Evolutionary conservation across 2,888 invertebrate species (phyloP).

Genomic region (Quadriops clusia): DNA sequence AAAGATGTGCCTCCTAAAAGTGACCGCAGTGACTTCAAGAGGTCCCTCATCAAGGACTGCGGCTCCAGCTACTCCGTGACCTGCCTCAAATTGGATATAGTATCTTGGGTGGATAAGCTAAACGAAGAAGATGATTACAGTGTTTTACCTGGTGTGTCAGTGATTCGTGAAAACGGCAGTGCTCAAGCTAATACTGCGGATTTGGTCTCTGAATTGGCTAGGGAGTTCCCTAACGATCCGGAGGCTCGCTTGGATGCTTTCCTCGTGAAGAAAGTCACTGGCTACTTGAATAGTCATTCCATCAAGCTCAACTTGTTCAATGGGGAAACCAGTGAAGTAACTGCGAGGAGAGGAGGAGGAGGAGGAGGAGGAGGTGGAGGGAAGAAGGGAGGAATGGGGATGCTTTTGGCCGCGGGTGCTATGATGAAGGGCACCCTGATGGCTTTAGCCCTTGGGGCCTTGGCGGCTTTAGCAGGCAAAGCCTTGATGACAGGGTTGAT

Average conservation of each 20-base stretch:
- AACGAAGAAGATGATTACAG: conserved; percentile 57
- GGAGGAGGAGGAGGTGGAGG: conserved; percentile 35
- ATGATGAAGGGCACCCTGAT: conserved; percentile 58
- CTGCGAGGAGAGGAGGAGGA: conserved; percentile 37
- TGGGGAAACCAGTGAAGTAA: conserved; percentile 39
- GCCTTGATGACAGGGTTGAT: conserved; percentile 72
- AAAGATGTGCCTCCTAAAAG: conserved; percentile 15
- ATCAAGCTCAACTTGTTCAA: conserved; percentile 60
- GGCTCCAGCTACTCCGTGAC: conserved; percentile 52
- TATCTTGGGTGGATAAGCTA: conserved; percentile 63
- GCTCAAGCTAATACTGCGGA: conserved; percentile 47
- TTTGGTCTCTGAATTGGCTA: conserved; percentile 61
- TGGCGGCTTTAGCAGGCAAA: conserved; percentile 71
- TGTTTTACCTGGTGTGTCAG: conserved; percentile 61
- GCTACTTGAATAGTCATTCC: conserved; percentile 60
- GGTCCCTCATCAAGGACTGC: conserved; percentile 41
- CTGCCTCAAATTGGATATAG: conserved; percentile 67
- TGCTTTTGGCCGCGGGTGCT: conserved; percentile 39
- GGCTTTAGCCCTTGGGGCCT: conserved; percentile 58
- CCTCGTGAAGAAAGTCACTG: conserved; percentile 56
- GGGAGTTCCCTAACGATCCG: conserved; percentile 63
- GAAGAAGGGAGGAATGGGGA: conserved; percentile 42
- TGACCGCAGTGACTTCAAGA: conserved; percentile 28
- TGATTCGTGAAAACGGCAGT: conserved; percentile 51
- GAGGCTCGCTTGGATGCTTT: conserved; percentile 66